These are phyloP conservation scores for Anthopleura sola DNA, from an alignment of 64 coral and sea anemone species.

Conservation along the genomic window DNA sequence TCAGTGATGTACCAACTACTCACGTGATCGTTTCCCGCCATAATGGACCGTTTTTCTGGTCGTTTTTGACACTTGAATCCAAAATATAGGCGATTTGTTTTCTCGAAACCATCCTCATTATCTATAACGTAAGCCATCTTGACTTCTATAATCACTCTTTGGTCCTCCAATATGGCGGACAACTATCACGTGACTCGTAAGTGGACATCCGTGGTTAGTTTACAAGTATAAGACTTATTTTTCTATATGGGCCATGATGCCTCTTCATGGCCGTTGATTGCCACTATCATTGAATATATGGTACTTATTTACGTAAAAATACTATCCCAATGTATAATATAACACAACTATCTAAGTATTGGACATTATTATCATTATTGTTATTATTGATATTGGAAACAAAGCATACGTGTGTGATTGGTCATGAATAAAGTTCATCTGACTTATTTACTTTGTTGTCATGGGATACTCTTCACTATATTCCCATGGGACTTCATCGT, in stretches of 20 bases:
- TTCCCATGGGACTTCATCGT: too few species aligned
- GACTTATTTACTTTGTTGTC: background rate
- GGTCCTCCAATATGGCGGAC: background rate
- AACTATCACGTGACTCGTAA: background rate
- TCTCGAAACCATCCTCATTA: too few species aligned
- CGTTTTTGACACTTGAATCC: too few species aligned
- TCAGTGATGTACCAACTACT: too few species aligned
- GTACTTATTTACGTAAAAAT: background rate
- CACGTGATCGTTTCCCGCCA: too few species aligned
- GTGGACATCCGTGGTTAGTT: background rate
- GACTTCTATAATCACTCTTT: background rate
- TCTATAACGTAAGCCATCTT: too few species aligned
- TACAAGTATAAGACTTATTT: background rate
- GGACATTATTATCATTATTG: background rate
- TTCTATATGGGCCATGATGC: conserved; percentile 4
- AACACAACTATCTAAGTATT: background rate
- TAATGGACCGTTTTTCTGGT: too few species aligned
- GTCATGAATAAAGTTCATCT: background rate
- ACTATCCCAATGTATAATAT: background rate
- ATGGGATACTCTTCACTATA: background rate
- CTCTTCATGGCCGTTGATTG: background rate
- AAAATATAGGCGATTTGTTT: too few species aligned
- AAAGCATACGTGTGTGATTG: conserved; percentile 17
- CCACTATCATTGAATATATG: conserved; percentile 1
- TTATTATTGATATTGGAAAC: conserved; percentile 7